Evolutionary conservation across 1,140 invertebrate genomes (phyloP).

Genomic region (Bactericera cockerelli): DNA sequence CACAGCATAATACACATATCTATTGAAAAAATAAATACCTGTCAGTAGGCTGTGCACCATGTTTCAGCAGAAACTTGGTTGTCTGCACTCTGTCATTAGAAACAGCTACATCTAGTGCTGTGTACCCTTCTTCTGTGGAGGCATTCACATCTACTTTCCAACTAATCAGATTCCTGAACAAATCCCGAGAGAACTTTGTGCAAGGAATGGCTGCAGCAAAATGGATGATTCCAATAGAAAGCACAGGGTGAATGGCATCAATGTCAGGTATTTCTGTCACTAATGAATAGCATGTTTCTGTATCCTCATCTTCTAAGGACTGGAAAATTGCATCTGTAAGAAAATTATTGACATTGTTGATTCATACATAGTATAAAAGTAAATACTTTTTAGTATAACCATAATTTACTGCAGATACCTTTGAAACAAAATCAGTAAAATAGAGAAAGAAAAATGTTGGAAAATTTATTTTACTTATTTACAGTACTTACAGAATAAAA

Average conservation of each 20-base stretch:
- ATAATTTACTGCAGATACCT: no score
- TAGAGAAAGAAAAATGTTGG: no score
- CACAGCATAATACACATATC: no score
- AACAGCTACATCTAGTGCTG: neutral
- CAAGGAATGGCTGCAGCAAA: neutral
- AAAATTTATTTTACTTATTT: no score
- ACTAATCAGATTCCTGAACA: neutral
- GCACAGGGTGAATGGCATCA: neutral
- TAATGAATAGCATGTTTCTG: neutral
- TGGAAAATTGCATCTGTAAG: neutral
- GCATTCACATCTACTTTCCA: constrained; percentile 2
- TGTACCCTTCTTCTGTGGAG: neutral
- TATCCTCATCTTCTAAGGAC: neutral
- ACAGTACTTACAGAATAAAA: no score
- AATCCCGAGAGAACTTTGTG: neutral
- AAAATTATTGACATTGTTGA: no score
- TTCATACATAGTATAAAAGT: no score
- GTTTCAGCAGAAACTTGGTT: neutral
- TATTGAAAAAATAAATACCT: no score
- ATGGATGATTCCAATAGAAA: neutral
- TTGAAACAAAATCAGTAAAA: no score
- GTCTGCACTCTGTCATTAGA: neutral
- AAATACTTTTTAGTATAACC: no score
- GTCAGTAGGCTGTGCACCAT: neutral
- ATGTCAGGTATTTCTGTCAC: neutral